phyloP scores from a whole-genome alignment of 2,113 vertebrate genomes.

The Sylvia atricapilla region DNA sequence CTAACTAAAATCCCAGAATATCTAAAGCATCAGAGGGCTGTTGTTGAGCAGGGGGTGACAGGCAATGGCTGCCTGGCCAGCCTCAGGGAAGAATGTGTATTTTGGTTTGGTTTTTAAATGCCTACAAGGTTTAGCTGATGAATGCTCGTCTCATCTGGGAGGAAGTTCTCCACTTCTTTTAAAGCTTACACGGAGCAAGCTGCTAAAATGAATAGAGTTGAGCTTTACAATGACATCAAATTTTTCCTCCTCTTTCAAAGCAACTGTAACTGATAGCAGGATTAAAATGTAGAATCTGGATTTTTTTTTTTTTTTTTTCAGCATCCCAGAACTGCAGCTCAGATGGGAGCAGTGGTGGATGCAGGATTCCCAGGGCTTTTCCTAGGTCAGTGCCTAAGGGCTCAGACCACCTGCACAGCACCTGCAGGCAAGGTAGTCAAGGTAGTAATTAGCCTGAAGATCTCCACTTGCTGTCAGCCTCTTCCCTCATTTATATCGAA shows the following conservation, averaged over 20 bases:
- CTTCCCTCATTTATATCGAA: not conserved
- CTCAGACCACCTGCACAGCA: conserved; percentile 64
- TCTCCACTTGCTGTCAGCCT: not conserved
- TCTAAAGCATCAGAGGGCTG: conserved; percentile 30
- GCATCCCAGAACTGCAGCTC: not conserved
- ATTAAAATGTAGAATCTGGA: conserved; percentile 42
- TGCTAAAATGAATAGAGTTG: not conserved
- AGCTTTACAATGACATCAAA: not conserved
- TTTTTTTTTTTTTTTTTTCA: not conserved
- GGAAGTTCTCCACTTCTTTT: not conserved
- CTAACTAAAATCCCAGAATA: not conserved
- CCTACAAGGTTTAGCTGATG: not conserved
- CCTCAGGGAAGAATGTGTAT: conserved; percentile 1
- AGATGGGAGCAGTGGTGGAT: not conserved
- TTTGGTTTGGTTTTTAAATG: conserved; percentile 41
- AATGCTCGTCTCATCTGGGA: not conserved
- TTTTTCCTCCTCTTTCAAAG: not conserved
- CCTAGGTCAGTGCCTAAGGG: not conserved
- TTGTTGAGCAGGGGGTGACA: conserved; percentile 47
- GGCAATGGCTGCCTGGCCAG: conserved; percentile 7
- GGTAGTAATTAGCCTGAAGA: conserved; percentile 45
- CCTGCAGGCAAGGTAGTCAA: conserved; percentile 2
- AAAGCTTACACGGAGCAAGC: not conserved
- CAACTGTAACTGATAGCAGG: not conserved
- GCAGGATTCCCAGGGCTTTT: not conserved